Percentiles rank a stretch among this genome's conserved stretches.
Evolutionary conservation across 64 coral and sea anemone species (phyloP).

Genomic region (Porites australiensis): DNA sequence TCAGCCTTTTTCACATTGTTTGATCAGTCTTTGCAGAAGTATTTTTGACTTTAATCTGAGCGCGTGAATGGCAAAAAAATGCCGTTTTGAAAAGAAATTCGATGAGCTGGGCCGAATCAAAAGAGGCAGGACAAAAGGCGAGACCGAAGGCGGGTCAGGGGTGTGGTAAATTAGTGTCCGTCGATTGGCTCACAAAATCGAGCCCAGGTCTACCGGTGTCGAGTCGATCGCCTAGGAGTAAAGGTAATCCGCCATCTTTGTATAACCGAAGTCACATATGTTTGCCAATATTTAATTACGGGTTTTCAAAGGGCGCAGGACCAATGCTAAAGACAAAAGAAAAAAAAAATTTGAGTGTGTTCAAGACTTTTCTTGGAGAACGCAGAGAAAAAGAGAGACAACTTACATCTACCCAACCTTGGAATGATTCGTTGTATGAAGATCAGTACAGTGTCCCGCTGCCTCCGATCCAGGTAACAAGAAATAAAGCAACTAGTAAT

Average conservation of each 20-base stretch:
- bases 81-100: neutral
- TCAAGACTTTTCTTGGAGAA: neutral
- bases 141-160: neutral
- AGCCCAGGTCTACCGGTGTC: neutral
- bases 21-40: no score
- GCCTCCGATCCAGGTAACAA: neutral
- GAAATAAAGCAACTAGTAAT: neutral
- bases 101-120: slow-evolving; percentile 1
- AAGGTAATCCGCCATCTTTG: neutral
- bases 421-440: no score
- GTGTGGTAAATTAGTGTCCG: no score
- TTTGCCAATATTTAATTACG: no score
- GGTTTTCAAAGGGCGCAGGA: no score
- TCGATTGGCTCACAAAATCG: no score
- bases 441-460: no score
- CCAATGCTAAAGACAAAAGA: neutral
- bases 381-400: slow-evolving; percentile 1
- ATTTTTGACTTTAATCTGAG: no score
- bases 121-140: neutral
- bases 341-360: slow-evolving; percentile 5
- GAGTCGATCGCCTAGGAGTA: neutral
- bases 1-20: no score
- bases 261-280: neutral
- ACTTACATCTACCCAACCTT: neutral
- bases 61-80: neutral